Evolutionary conservation across 2,888 invertebrate genomes (phyloP).

Genomic region (Gisinianus flammeolus): DNA sequence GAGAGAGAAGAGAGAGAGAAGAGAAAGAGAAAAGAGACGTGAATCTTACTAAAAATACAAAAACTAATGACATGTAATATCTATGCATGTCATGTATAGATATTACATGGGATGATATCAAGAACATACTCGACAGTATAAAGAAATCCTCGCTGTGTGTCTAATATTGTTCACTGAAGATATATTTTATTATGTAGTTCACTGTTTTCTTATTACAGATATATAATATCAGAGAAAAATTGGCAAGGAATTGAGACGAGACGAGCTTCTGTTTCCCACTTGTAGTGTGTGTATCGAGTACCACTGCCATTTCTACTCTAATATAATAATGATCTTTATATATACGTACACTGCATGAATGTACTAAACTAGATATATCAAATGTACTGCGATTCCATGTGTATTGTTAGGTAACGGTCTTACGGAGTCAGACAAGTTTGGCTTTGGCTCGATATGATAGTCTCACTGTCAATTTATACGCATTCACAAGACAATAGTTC

Average conservation of each 20-base stretch:
- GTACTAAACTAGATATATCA: background rate
- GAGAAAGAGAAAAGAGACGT: background rate
- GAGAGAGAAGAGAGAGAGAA: background rate
- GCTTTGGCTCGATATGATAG: background rate
- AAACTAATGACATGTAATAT: background rate
- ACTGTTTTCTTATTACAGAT: no score
- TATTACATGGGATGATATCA: background rate
- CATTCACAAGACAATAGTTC: constrained; percentile 11
- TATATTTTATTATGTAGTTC: no score
- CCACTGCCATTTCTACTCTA: background rate
- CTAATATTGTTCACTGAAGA: no score
- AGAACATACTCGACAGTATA: no score
- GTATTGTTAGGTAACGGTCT: no score
- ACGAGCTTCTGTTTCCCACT: constrained; percentile 1
- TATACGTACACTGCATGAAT: background rate
- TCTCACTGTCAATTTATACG: background rate
- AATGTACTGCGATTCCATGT: no score
- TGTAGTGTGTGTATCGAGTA: no score
- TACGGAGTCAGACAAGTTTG: no score
- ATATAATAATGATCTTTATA: background rate
- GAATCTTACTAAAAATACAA: background rate
- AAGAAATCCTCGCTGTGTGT: no score
- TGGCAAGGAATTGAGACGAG: constrained; percentile 12
- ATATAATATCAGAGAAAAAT: background rate
- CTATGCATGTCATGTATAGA: background rate